A percentile compares a stretch with the other conserved stretches of the same genome.
These are phyloP conservation scores for Echinarachnius parma DNA, from an alignment of 53 echinoderm and acorn worm species.

Conservation along the genomic window DNA sequence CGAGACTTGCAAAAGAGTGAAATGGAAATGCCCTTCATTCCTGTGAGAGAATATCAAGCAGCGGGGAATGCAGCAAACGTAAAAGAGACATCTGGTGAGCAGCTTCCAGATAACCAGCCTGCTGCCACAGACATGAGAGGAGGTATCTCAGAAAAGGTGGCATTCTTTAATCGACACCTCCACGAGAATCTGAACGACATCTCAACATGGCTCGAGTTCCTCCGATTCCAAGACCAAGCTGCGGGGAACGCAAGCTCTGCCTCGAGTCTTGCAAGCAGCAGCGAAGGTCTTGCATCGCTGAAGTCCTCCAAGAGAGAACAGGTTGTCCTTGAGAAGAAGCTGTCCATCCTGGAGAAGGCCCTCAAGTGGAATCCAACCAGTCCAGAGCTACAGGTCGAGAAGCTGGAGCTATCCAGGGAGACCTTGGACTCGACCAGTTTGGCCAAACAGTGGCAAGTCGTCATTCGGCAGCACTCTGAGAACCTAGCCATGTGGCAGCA, in stretches of 20 bases:
- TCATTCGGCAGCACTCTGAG: conserved; percentile 61
- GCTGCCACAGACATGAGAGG: not conserved
- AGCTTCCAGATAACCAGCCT: not conserved
- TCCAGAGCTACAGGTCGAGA: conserved; percentile 67
- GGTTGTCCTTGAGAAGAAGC: conserved; percentile 70
- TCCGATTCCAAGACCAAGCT: conserved; percentile 75
- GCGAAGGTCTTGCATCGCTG: not conserved
- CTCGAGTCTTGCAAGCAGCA: conserved; percentile 1
- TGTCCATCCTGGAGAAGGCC: conserved; percentile 83
- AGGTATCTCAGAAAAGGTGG: conserved; percentile 34
- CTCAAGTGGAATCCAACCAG: conserved; percentile 64
- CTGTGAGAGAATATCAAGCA: conserved; percentile 37
- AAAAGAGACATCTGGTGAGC: not conserved
- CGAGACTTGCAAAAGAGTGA: conserved; percentile 1
- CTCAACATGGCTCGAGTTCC: conserved; percentile 75
- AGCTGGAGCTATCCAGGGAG: conserved; percentile 70
- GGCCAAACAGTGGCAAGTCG: conserved; percentile 63
- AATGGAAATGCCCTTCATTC: conserved; percentile 41
- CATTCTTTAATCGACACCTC: conserved; percentile 65
- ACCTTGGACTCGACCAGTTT: conserved; percentile 60
- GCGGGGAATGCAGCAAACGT: not conserved
- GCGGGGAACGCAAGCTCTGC: not conserved
- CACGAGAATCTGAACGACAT: conserved; percentile 77
- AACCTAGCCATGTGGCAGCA: conserved; percentile 66
- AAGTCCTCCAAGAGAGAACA: conserved; percentile 46